Conservation (phyloP, 2,113 vertebrate genomes). For the Scolopax mira region DNA sequence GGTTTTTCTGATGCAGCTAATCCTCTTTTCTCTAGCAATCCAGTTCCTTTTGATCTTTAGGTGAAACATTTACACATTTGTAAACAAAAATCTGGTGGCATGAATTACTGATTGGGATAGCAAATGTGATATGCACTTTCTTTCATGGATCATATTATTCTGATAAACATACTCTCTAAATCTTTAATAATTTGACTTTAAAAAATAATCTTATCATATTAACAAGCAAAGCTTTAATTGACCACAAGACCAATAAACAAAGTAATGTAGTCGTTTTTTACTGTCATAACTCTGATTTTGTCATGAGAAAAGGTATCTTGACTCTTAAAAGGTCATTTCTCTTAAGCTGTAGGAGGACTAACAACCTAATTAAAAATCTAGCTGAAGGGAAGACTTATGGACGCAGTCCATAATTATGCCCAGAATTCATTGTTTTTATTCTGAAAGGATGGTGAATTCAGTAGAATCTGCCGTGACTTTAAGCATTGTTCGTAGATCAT, state of each 20-base stretch:
- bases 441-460: neutral
- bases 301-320: neutral
- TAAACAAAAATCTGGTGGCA: neutral
- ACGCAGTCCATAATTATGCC: neutral
- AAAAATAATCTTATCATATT: neutral
- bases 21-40: neutral
- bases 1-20: neutral
- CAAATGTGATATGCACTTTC: neutral
- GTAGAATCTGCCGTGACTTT: neutral
- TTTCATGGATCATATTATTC: neutral
- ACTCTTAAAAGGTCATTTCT: neutral
- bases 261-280: neutral
- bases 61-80: neutral
- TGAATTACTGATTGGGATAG: neutral
- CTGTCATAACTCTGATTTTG: neutral
- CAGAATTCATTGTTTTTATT: neutral
- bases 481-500: neutral
- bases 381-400: conserved; percentile 5
- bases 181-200: neutral
- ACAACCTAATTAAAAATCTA: conserved; percentile 27
- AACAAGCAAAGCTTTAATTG: neutral
- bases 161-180: neutral
- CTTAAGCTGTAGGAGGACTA: neutral
- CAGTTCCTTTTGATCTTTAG: neutral
- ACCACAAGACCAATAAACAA: neutral